Conservation (phyloP, 1,140 invertebrate genomes). For the Meloidogyne chitwoodi region DNA sequence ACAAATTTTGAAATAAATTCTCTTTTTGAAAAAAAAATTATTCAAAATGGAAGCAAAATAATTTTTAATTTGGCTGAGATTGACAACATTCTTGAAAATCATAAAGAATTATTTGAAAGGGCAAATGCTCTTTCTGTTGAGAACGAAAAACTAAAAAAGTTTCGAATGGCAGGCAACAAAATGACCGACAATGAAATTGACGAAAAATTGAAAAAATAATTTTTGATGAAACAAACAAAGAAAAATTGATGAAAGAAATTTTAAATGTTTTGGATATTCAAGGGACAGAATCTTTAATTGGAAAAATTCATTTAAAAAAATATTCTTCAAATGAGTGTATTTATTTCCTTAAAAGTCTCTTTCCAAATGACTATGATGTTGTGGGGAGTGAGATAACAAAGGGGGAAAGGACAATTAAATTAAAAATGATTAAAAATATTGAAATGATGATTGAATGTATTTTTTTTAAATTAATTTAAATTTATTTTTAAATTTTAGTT, state of each 20-base stretch:
- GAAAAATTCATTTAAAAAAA: too few species aligned
- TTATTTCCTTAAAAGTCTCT: not conserved
- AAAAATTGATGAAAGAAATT: conserved; percentile 1
- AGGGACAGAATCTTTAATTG: too few species aligned
- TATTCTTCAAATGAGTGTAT: not conserved
- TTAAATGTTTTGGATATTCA: not conserved
- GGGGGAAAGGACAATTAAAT: not conserved
- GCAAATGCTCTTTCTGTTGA: not conserved
- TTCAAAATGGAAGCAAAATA: not conserved
- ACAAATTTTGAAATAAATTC: not conserved
- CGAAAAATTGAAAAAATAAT: not conserved
- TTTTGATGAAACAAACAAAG: not conserved
- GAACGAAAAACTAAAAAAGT: not conserved
- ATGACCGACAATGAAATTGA: not conserved
- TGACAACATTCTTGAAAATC: not conserved
- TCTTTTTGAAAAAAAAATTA: not conserved
- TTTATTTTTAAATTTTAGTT: too few species aligned
- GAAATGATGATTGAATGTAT: not conserved
- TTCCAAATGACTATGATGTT: not conserved
- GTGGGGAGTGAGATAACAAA: not conserved
- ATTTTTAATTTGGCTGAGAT: not conserved
- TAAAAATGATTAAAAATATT: not conserved
- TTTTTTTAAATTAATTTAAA: too few species aligned
- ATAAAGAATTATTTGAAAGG: not conserved
- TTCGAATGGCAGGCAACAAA: not conserved